Evolutionary conservation across 2,797 vertebrate species (phyloP).

Genomic region (Scolopax rusticola): DNA sequence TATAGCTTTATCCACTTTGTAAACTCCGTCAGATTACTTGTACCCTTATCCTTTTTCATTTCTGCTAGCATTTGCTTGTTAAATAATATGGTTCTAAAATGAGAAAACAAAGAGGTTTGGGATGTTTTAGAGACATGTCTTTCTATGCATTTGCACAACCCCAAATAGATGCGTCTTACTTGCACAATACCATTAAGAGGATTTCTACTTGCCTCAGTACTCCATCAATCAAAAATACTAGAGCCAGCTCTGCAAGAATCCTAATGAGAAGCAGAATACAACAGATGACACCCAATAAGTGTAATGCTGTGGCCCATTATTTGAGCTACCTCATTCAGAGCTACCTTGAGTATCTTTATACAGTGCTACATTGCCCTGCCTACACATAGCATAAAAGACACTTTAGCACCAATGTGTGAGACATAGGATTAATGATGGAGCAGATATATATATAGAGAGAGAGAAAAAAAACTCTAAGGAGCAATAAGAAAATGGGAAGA

Average conservation of each 20-base stretch:
- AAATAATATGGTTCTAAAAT: not conserved
- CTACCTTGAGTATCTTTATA: not conserved
- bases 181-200: not conserved
- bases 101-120: accelerated
- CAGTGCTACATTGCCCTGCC: not conserved
- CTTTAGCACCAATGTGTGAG: not conserved
- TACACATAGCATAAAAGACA: not conserved
- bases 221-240: not conserved
- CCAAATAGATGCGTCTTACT: not conserved
- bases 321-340: not conserved
- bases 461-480: not conserved
- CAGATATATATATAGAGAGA: not conserved
- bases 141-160: not conserved
- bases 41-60: not conserved
- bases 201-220: not conserved
- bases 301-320: not conserved
- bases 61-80: not conserved
- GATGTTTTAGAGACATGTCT: accelerated
- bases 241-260: not conserved
- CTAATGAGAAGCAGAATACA: not conserved
- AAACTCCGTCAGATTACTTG: not conserved
- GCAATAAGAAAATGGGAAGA: not conserved
- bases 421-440: not conserved
- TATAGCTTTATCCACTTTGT: not conserved
- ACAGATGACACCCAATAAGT: not conserved